Evolutionary conservation across 2,888 invertebrate species (phyloP).

Genomic region (Drosophila melanocephala): DNA sequence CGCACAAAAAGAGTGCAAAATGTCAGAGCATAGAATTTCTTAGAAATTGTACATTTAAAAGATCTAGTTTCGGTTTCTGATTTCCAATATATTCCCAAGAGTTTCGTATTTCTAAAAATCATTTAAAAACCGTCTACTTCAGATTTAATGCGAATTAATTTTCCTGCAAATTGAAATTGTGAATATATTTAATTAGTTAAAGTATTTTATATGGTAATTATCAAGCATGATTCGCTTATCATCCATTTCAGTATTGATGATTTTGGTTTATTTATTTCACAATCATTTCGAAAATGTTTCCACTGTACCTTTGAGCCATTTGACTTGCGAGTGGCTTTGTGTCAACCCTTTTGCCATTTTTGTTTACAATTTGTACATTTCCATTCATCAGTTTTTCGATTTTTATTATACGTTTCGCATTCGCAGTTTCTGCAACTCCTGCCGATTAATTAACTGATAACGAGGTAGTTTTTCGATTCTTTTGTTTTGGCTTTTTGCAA

Average conservation of each 20-base stretch:
- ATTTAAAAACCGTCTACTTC: not conserved
- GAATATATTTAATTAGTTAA: not conserved
- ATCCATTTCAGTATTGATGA: not conserved
- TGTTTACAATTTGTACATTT: constrained; percentile 52
- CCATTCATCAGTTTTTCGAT: constrained; percentile 31
- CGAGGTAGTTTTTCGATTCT: constrained; percentile 21
- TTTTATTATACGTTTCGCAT: constrained; percentile 42
- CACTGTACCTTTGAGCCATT: constrained; percentile 34
- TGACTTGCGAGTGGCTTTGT: constrained; percentile 23
- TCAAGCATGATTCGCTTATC: not conserved
- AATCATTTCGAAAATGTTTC: not conserved
- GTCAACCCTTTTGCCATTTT: constrained; percentile 61
- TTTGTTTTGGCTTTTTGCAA: constrained; percentile 34
- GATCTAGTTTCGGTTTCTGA: not conserved
- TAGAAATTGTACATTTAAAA: not conserved
- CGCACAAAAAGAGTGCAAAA: constrained; percentile 12
- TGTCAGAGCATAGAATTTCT: not conserved
- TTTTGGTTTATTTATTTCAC: not conserved
- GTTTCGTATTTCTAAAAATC: not conserved
- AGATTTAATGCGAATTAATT: not conserved
- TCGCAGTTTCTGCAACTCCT: constrained; percentile 62
- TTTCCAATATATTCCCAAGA: too few relatives aligned
- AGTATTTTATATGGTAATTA: too few relatives aligned
- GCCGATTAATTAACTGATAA: constrained; percentile 78
- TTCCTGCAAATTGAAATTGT: too few relatives aligned